Evolutionary conservation across 2,113 vertebrate species (phyloP), one percentile per base, ranked within the genome.

Genomic region (Cyphomyrus plagiostoma): DNA sequence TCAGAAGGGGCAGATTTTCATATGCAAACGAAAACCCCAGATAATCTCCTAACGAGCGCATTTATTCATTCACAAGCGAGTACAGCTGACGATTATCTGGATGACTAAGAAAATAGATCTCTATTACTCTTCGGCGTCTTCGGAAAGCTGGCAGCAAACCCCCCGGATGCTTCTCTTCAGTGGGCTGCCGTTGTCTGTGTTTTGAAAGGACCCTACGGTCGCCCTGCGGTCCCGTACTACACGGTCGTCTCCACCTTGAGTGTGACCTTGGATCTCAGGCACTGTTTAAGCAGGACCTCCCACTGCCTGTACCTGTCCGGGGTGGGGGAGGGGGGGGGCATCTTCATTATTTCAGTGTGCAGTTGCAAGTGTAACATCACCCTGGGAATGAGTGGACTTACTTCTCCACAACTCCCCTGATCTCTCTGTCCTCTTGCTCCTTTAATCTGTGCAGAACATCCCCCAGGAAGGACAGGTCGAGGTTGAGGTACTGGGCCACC

Each of bases 201-300:
- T 42, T 45, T n/a, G 26, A 52, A 87, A 2, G 11, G 42, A 4
- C 19, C 26, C 21, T 50, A 49, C n/a, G 19, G 85, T 52, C 11
- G 4, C 26, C 48, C 6, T 23, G 45, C 6, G 7, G 53, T 62
- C 46, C 56, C 35, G 4, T 30, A 89, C 94, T 95, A 97, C 9
- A 98, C 97, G 0, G 95, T 95, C 0, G 98, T 98, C 93, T 98
- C 98, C 6, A 96, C 96, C 92, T 95, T 97, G 88, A 92, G 90
- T 1, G 83, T 83, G 1, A 86, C 83, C 91, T 96, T 96, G 86
- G 92, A 94, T 26, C 0, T 92, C 90, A 98, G 93, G 88, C 93
- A 95, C 4, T 95, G 94, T 39, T 53, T 42, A 17, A 99, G 93
- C 86, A 97, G 13, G 1, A 19, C 91, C 88, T 96, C 97, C 92